Evolutionary conservation across 2,797 vertebrate genomes (phyloP).

Genomic region (Cryptoblepharus egeriae): DNA sequence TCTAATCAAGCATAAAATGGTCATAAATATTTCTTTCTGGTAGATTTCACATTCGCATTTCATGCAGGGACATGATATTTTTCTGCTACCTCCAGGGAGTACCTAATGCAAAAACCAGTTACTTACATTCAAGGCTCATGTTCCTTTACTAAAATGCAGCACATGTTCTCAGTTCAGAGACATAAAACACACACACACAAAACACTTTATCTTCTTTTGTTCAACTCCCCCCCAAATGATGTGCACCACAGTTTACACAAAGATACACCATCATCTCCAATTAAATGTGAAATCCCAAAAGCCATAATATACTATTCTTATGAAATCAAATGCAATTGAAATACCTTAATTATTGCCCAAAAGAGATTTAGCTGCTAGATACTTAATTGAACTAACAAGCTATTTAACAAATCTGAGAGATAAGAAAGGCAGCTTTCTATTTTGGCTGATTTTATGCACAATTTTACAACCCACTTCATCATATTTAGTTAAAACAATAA

Average conservation of each 20-base stretch:
- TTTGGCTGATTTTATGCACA: slow-evolving; percentile 60
- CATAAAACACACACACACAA: slow-evolving; percentile 64
- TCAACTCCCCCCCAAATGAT: slow-evolving; percentile 65
- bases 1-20: slow-evolving; percentile 99
- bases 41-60: slow-evolving; percentile 99
- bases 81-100: slow-evolving; percentile 91
- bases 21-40: slow-evolving; percentile 99
- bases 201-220: slow-evolving; percentile 81
- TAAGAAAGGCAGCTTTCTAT: slow-evolving; percentile 55
- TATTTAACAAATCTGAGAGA: slow-evolving; percentile 56
- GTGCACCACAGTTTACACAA: slow-evolving; percentile 52
- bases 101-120: slow-evolving; percentile 96
- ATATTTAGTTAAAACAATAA: slow-evolving; percentile 69
- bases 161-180: slow-evolving; percentile 81
- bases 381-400: slow-evolving; percentile 61
- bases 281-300: slow-evolving; percentile 50
- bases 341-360: slow-evolving; percentile 56
- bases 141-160: slow-evolving; percentile 88
- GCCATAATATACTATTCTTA: slow-evolving; percentile 24
- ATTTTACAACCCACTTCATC: slow-evolving; percentile 63
- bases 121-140: slow-evolving; percentile 93
- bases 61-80: slow-evolving; percentile 93
- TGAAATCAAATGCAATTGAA: slow-evolving; percentile 48
- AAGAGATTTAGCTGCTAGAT: slow-evolving; percentile 34
- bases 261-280: slow-evolving; percentile 53